Evolutionary conservation across 37 sponge, comb jelly and placozoan species (phyloP).

Genomic region (Beroe ovata): DNA sequence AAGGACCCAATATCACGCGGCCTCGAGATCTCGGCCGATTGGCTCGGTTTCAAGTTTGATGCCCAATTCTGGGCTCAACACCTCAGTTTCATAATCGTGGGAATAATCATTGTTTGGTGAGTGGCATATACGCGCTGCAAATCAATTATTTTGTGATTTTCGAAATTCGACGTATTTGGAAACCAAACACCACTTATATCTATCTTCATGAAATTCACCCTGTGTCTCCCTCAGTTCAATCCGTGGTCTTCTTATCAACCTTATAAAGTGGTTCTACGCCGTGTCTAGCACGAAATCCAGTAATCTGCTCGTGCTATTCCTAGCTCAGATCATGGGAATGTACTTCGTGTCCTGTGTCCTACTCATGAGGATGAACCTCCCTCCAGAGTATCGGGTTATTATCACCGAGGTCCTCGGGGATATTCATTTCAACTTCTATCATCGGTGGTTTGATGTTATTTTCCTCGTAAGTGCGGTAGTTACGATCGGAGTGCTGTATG

Average conservation of each 20-base stretch:
- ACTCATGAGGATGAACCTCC: conserved; percentile 98
- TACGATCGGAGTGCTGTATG: conserved; percentile 92
- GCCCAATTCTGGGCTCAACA: conserved; percentile 93
- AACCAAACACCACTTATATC: no score
- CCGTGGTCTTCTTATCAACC: conserved; percentile 89
- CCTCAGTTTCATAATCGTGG: conserved; percentile 92
- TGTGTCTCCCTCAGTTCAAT: conserved; percentile 73
- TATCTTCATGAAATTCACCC: no score
- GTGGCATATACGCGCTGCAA: no score
- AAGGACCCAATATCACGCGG: conserved; percentile 94
- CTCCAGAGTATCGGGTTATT: conserved; percentile 77
- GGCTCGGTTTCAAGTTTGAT: conserved; percentile 80
- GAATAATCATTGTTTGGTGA: conserved; percentile 88
- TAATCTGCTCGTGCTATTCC: conserved; percentile 86
- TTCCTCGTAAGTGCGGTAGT: conserved; percentile 94
- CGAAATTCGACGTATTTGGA: no score
- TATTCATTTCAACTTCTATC: conserved; percentile 96
- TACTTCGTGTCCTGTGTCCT: conserved; percentile 98
- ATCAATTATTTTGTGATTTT: no score
- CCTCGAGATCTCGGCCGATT: conserved; percentile 80
- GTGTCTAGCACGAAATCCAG: conserved; percentile 91
- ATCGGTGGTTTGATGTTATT: conserved; percentile 98
- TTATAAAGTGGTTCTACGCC: conserved; percentile 98
- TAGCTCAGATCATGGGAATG: conserved; percentile 99
- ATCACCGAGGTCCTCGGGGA: conserved; percentile 88